Base-by-base conservation (phyloP, 2,888 invertebrate genomes). In the Drosophila mimetica region DNA sequence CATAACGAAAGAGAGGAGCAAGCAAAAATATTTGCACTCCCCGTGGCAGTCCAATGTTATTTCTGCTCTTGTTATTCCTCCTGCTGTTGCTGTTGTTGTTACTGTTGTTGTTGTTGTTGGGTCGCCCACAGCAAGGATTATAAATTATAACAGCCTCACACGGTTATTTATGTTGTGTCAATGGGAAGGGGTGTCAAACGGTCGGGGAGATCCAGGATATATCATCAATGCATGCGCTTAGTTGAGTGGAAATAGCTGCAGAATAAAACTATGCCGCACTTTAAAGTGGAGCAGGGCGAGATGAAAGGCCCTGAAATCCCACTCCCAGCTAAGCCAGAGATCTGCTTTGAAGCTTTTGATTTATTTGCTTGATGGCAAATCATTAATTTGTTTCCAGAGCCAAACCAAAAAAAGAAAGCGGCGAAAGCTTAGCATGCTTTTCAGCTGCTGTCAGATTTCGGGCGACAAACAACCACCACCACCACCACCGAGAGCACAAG, bases 61-160 rank as follows among this genome's bases (percentile, higher is more conserved):
- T 64, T 47, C 39, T 55, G 50, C 32, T 52, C 16, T 22, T 58
- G 67, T 30, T 44, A 37, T 25, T 32, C 14, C 42, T 51, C 13
- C 11, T 42, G n/a, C n/a, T 25, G 44, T 25, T 25, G 25, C 9
- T 63, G 64, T 39, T 52, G 41, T 20, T 50, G 50, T 22, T n/a
- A n/a, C n/a, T 74, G 46, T 9, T 61, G 52, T 22, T 74, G 71
- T 34, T 69, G 44, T 47, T 58, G 65, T n/a, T 53, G 47, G 39
- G 47, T 13, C 48, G 67, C 57, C 52, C 50, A 71, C 61, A 74
- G 83, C 75, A 82, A 76, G 84, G 82, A 87, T 82, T 84, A 82
- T 84, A 86, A 87, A 86, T 84, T 84, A 84, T 76, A 81, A 78
- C 77, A 76, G 81, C 74, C 86, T 70, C 75, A 64, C 69, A 77